phyloP scores from a whole-genome alignment of 2,113 vertebrate genomes.

The Tympanuchus pallidicinctus region DNA sequence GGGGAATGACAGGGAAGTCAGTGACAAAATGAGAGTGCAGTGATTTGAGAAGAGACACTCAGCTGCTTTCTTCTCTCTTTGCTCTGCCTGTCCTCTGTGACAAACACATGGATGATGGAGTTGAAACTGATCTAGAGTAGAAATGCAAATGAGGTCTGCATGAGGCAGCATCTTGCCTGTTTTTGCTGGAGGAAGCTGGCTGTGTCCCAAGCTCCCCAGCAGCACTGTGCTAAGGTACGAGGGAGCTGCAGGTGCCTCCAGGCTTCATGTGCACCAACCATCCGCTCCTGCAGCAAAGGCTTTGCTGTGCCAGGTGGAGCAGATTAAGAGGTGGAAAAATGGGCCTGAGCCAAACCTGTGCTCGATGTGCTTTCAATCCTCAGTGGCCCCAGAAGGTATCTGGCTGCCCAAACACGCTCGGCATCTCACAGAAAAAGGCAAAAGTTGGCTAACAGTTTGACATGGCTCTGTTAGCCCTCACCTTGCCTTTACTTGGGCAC shows the following conservation, averaged over 20 bases:
- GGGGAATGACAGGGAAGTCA: background rate
- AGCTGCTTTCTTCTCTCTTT: background rate
- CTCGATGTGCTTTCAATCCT: background rate
- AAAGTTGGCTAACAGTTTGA: background rate
- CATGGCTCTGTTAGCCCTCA: background rate
- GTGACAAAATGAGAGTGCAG: background rate
- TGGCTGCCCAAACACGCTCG: background rate
- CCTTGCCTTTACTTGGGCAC: background rate
- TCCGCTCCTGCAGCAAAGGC: background rate
- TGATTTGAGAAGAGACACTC: background rate
- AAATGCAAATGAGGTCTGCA: slow-evolving; percentile 52
- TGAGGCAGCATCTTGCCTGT: background rate
- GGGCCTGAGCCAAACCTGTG: background rate
- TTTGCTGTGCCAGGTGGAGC: slow-evolving; percentile 12
- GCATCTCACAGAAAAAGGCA: background rate
- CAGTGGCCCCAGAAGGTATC: background rate
- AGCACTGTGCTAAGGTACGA: slow-evolving; percentile 49
- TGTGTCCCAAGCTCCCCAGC: slow-evolving; percentile 42
- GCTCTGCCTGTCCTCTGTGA: slow-evolving; percentile 18
- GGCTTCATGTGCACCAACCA: background rate
- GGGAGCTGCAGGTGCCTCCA: slow-evolving; percentile 4
- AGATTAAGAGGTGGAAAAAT: background rate
- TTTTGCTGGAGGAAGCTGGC: slow-evolving; percentile 36
- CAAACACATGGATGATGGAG: background rate
- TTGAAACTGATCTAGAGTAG: slow-evolving; percentile 50